A percentile compares a stretch with the other conserved stretches of the same genome.
Conservation (phyloP, 2,888 invertebrate species). For the Epinotia nisella region DNA sequence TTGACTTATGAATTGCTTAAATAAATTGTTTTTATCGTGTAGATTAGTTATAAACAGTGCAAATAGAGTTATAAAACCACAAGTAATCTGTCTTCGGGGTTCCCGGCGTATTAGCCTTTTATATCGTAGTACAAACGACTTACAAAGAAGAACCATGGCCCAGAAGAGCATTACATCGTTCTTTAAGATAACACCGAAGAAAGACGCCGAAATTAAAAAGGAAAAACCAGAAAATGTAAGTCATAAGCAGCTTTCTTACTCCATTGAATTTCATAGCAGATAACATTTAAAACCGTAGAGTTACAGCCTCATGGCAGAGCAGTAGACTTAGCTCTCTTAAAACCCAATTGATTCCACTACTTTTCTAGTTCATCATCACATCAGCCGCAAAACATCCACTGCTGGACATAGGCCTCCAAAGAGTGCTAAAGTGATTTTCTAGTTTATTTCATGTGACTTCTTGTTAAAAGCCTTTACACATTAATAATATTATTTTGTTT, state of each 20-base stretch:
- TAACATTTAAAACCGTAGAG: neutral
- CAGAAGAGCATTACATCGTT: slow-evolving; percentile 80
- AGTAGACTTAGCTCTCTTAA: too few relatives aligned
- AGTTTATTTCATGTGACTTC: too few relatives aligned
- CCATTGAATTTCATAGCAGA: too few relatives aligned
- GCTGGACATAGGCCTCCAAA: too few relatives aligned
- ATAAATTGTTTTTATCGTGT: slow-evolving; percentile 46
- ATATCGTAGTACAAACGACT: slow-evolving; percentile 22
- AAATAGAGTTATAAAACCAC: slow-evolving; percentile 7
- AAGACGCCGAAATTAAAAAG: slow-evolving; percentile 49
- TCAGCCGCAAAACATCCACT: too few relatives aligned
- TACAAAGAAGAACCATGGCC: slow-evolving; percentile 63
- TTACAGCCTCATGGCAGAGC: too few relatives aligned
- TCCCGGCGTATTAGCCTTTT: neutral
- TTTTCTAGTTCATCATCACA: too few relatives aligned
- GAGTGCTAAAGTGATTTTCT: too few relatives aligned
- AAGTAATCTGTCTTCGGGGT: neutral
- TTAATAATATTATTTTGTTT: too few relatives aligned
- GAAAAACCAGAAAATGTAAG: slow-evolving; percentile 45
- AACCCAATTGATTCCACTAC: too few relatives aligned
- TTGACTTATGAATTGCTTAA: slow-evolving; percentile 50
- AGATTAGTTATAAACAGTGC: slow-evolving; percentile 46
- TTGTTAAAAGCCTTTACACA: too few relatives aligned
- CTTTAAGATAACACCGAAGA: slow-evolving; percentile 72
- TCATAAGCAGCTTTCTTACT: neutral